Evolutionary conservation across 30 jellyfish, hydroid and myxozoan genomes (phyloP).

Genomic region (Hydractinia symbiolongicarpus): DNA sequence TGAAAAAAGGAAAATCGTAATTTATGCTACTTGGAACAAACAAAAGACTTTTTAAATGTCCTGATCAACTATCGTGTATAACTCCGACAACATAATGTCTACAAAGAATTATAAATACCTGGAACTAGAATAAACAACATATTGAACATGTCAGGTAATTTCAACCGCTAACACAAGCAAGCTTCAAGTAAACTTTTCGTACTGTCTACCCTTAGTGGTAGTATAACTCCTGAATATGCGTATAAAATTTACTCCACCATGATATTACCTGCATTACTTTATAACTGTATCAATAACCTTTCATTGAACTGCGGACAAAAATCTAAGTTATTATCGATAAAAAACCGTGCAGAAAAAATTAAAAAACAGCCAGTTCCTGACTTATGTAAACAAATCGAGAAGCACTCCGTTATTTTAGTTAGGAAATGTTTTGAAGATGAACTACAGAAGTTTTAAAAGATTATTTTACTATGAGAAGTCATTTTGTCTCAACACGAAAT

Average conservation of each 20-base stretch:
- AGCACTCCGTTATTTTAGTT: constrained; percentile 27
- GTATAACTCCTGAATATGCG: constrained; percentile 39
- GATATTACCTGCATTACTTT: constrained; percentile 42
- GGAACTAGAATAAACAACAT: too few species aligned
- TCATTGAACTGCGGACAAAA: constrained; percentile 1
- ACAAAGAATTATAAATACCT: too few species aligned
- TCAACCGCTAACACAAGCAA: constrained; percentile 38
- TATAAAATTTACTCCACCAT: constrained; percentile 37
- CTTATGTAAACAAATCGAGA: neutral
- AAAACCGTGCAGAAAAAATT: constrained; percentile 44
- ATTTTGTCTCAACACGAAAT: neutral
- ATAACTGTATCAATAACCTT: constrained; percentile 46
- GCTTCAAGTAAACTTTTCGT: constrained; percentile 46
- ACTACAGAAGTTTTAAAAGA: constrained; percentile 10
- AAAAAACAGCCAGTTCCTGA: constrained; percentile 14
- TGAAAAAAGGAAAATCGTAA: constrained; percentile 4
- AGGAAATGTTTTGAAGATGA: constrained; percentile 15
- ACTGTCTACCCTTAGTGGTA: constrained; percentile 37
- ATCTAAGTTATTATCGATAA: too few species aligned
- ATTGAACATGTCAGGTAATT: neutral
- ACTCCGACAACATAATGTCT: neutral
- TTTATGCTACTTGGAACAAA: too few species aligned
- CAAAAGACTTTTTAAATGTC: neutral
- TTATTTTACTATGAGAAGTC: too few species aligned
- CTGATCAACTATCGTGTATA: neutral